These are phyloP conservation scores for Lycophotia porphyrea DNA, from an alignment of 2,888 invertebrate species.

Conservation along the genomic window DNA sequence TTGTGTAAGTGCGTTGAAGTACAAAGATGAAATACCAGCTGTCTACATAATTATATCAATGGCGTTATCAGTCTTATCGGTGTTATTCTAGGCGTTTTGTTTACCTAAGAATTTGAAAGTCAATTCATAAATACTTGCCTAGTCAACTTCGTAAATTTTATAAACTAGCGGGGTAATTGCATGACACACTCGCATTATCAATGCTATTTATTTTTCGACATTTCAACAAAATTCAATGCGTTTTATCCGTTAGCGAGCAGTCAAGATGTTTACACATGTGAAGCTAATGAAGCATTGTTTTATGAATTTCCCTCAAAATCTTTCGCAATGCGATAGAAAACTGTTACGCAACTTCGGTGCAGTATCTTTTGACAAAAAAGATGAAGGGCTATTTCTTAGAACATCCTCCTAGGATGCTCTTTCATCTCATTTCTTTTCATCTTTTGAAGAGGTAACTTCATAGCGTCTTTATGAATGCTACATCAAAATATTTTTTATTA, in stretches of 20 bases:
- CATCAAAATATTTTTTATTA: conserved; percentile 31
- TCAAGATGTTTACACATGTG: too few relatives aligned
- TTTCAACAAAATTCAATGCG: not conserved
- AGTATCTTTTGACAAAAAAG: not conserved
- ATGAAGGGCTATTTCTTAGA: not conserved
- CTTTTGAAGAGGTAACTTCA: conserved; percentile 4
- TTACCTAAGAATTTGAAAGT: not conserved
- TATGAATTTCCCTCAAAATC: not conserved
- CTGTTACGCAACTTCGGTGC: not conserved
- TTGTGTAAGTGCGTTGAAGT: conserved; percentile 1
- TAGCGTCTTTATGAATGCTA: conserved; percentile 8
- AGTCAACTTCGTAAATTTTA: not conserved
- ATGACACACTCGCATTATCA: not conserved
- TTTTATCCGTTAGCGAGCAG: not conserved
- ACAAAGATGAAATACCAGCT: conserved; percentile 1
- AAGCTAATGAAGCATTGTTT: not conserved
- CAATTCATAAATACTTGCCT: not conserved
- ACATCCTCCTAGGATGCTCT: not conserved
- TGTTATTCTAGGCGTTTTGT: conserved; percentile 8
- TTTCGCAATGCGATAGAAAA: not conserved
- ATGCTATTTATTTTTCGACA: not conserved
- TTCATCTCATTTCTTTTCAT: conserved; percentile 10
- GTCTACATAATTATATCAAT: not conserved
- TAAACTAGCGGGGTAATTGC: not conserved
- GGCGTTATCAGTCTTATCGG: conserved; percentile 3